Percentiles rank a stretch among this genome's conserved stretches.
These are phyloP conservation scores for Chelonia mydas DNA, from an alignment of 2,797 vertebrate species.

Conservation along the genomic window DNA sequence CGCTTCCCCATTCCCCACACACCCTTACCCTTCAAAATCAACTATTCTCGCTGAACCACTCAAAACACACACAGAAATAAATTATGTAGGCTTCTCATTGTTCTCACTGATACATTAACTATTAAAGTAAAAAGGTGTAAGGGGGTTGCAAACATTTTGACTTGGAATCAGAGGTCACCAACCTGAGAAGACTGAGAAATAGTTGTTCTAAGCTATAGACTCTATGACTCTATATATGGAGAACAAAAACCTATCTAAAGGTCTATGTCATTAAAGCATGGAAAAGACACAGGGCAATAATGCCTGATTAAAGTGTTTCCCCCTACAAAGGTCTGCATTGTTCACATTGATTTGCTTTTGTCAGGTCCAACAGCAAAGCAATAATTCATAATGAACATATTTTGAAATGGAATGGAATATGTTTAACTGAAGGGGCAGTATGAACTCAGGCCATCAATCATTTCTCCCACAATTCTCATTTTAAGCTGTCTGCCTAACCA, in stretches of 20 bases:
- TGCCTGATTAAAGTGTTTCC: conserved; percentile 34
- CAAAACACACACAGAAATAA: background rate
- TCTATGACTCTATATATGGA: conserved; percentile 43
- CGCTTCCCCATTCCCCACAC: background rate
- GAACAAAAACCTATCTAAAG: background rate
- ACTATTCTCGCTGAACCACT: background rate
- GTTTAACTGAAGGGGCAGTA: conserved; percentile 45
- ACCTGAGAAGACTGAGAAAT: background rate
- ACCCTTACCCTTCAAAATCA: background rate
- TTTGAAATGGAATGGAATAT: conserved; percentile 62
- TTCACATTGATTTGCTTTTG: conserved; percentile 55
- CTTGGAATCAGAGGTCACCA: conserved; percentile 54
- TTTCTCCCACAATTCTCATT: conserved; percentile 54
- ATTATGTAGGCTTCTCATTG: background rate
- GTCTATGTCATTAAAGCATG: conserved; percentile 5
- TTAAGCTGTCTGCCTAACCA: conserved; percentile 62
- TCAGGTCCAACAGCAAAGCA: conserved; percentile 55
- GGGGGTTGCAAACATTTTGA: conserved; percentile 41
- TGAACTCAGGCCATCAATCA: conserved; percentile 60
- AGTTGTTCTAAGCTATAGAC: conserved; percentile 43
- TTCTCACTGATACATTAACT: background rate
- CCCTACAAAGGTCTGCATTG: background rate
- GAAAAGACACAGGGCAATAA: conserved; percentile 13
- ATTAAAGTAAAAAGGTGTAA: background rate
- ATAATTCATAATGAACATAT: conserved; percentile 72